Base-by-base conservation (phyloP, 2,888 invertebrate genomes). In the Crematogaster levior region DNA sequence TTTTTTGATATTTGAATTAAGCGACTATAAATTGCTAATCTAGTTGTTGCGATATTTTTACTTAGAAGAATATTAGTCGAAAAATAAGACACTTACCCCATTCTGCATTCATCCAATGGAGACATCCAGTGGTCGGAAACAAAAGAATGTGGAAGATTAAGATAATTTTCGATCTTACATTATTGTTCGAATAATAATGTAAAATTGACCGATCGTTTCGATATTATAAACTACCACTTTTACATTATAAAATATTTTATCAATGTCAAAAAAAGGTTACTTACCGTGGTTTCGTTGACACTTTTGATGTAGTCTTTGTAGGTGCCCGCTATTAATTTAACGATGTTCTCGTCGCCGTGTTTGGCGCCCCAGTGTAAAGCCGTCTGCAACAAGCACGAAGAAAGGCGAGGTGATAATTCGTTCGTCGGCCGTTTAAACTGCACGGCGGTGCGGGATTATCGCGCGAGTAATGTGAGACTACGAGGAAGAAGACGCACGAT, bases 331-430 rank as follows among this genome's bases (percentile, higher is more conserved):
- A 99, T 96, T 85, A 98, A 95, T 95, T 99, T 99, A 79, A 99
- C 97, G 88, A 99, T 96, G 93, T 99, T 97, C 93, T 97, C 96
- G 93, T 98, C 97, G 3, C 99, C 99, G 91, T 98, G 98, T 95
- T 99, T 99, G 86, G 98, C 98, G 84, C 98, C 99, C 99, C 99
- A 99, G 94, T 99, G 99, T 91, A 99, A 95, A 73, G 98, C 99
- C 88, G 98, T 99, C 98, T 99, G 96, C 83, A 96, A 96, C 84
- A 91, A 91, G 58, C 27, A 27, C n/a, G 60, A 79, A 61, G 27
- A 68, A 68, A 51, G 58, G 48, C 72, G 58, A 21, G 51, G 70
- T 40, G 61, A 84, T 73, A 82, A 83, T 56, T 82, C 65, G 53
- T 21, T 60, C 60, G 56, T 34, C 51, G 77, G 53, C 48, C 77